Percentiles rank a stretch among this genome's conserved stretches.
These are phyloP conservation scores for Pheosia tremula DNA, from an alignment of 2,888 invertebrate species.

Conservation along the genomic window DNA sequence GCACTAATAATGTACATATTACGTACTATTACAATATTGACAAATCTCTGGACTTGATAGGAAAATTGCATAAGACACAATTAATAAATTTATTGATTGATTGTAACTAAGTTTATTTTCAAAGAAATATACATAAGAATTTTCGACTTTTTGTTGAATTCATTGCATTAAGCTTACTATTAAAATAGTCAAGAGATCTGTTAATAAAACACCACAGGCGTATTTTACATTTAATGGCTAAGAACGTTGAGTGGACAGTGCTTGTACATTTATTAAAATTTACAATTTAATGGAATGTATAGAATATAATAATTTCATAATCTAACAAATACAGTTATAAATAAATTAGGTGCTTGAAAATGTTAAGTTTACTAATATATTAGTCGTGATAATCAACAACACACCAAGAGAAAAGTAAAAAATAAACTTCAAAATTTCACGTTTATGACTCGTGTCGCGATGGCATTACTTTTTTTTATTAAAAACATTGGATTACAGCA, in stretches of 20 bases:
- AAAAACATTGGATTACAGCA: too few relatives aligned
- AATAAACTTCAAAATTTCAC: too few relatives aligned
- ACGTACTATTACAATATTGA: slow-evolving; percentile 38
- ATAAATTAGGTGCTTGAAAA: neutral
- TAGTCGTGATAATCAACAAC: too few relatives aligned
- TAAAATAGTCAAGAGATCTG: slow-evolving; percentile 49
- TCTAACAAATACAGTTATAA: slow-evolving; percentile 12
- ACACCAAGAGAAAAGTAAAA: too few relatives aligned
- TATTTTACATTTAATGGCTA: slow-evolving; percentile 56
- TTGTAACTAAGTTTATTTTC: slow-evolving; percentile 1
- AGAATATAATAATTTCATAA: slow-evolving; percentile 32
- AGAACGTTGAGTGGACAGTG: slow-evolving; percentile 82
- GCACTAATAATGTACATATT: slow-evolving; percentile 51
- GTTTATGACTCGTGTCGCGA: too few relatives aligned
- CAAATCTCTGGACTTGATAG: slow-evolving; percentile 39
- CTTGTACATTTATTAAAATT: slow-evolving; percentile 50
- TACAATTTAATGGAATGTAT: slow-evolving; percentile 44
- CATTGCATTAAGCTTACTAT: too few relatives aligned
- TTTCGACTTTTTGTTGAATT: too few relatives aligned
- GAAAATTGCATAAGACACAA: slow-evolving; percentile 2
- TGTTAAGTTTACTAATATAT: too few relatives aligned
- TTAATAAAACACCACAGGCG: slow-evolving; percentile 45
- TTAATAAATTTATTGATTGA: neutral
- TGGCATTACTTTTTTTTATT: too few relatives aligned
- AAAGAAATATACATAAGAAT: neutral